A percentile compares a stretch with the other conserved stretches of the same genome.
phyloP scores from a whole-genome alignment of 2,797 vertebrate genomes.

The Meda fulgida region DNA sequence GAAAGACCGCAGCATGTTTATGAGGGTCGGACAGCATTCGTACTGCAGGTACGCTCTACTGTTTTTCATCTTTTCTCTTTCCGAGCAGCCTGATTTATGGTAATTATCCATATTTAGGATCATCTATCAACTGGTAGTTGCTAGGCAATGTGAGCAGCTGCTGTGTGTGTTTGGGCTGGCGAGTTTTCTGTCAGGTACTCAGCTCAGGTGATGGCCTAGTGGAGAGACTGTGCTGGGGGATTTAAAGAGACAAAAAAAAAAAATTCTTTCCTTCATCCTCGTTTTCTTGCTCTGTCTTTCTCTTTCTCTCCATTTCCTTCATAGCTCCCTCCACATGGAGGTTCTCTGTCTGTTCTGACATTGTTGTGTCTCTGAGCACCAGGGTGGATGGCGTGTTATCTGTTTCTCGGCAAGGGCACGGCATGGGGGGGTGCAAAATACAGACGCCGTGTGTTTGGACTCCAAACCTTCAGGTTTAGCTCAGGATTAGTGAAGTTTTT shows the following conservation, averaged over 20 bases:
- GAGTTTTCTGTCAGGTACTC: conserved; percentile 82
- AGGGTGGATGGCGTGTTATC: conserved; percentile 47
- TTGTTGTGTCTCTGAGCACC: conserved; percentile 53
- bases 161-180: conserved; percentile 68
- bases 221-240: conserved; percentile 64
- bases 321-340: conserved; percentile 43
- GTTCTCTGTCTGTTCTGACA: conserved; percentile 55
- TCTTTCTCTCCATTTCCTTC: conserved; percentile 11
- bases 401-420: conserved; percentile 28
- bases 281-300: neutral
- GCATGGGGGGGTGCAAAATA: conserved; percentile 7
- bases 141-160: conserved; percentile 99
- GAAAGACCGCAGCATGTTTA: conserved; percentile 58
- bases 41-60: conserved; percentile 80
- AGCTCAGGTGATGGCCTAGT: conserved; percentile 75
- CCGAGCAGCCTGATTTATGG: conserved; percentile 98
- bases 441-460: conserved; percentile 1
- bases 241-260: conserved; percentile 61
- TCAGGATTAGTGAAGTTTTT: conserved; percentile 6
- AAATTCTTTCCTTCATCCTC: conserved; percentile 37
- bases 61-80: conserved; percentile 86
- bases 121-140: conserved; percentile 99
- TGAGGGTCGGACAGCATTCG: conserved; percentile 81
- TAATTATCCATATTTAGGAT: conserved; percentile 99
- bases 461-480: conserved; percentile 28